Base-by-base conservation (phyloP, 2,797 vertebrate genomes). In the Coluber constrictor region DNA sequence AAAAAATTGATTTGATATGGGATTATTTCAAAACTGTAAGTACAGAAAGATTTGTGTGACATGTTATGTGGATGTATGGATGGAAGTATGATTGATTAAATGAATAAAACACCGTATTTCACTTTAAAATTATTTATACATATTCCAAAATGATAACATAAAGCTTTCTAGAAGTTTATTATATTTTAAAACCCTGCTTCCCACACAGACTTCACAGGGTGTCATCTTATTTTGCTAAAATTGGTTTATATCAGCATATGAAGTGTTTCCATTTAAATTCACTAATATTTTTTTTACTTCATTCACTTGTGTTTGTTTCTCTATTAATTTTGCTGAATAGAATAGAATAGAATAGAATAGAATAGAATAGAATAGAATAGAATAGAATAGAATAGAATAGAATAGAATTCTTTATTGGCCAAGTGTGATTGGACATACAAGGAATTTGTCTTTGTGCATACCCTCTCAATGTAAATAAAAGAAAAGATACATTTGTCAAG, bases 231-330 rank as follows among this genome's bases (percentile, higher is more conserved):
- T 7, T 90, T 92, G 51, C 94, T 95, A 96, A 95, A 88, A 95
- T 86, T 92, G 87, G 92, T 57, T 95, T 96, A 89, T 95, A 97
- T 96, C 94, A 94, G 32, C 91, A 92, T 95, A 90, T 92, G 54
- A 79, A 91, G 25, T 12, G 94, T 96, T 97, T 92, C 88, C 95
- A 91, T 95, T 95, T 96, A 86, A 97, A 95, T 92, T 93, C 16
- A 91, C 79, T 56, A 37, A 1, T 37, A 83, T 96, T 86, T 92
- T 91, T 83, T 57, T 93, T 95, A 93, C 89, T 96, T 74, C 18
- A 94, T 95, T 93, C 66, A 83, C 74, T 95, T 95, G 32, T 60
- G 88, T 94, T 93, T 96, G 18, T 94, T 94, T 95, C 92, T 94
- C 93, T 66, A 93, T 94, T 0, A 0, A 93, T 95, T 94, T 92